Base-by-base conservation (phyloP, 2,113 vertebrate species). In the Nycticryphes semicollaris region DNA sequence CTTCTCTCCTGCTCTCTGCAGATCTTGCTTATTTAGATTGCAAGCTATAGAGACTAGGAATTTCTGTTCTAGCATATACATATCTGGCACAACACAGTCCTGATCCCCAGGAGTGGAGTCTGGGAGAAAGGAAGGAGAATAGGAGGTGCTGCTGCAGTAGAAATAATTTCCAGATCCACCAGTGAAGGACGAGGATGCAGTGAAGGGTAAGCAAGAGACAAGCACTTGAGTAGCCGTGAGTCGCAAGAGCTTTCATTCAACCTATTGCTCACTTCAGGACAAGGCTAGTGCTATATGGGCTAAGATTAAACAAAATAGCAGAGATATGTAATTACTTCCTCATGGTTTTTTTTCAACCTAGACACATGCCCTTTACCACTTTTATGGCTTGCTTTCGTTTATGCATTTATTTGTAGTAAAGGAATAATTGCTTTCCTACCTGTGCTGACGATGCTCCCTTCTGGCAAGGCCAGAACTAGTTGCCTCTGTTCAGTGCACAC, bases 271-370 rank as follows among this genome's bases (percentile, higher is more conserved):
- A n/a, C 37, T 54, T 48, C 92, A 92, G 63, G 62, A 76, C 30
- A 80, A 69, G 60, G 53, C 31, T 94, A 96, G 64, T 56, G 16
- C 43, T 28, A 2, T 56, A 51, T 28, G 79, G 84, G 51, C 94
- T 84, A 90, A 95, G 56, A 91, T 93, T 33, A 96, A 97, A 91
- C 73, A 92, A 93, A 91, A 91, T 43, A 95, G 47, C 53, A 95
- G 84, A 95, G 47, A 68, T 47, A 51, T 90, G 66, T 91, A 93
- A 91, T 96, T 97, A 84, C 47, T 95, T 97, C 68, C 88, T 86
- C 47, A 68, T 89, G 84, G 12, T 15, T 9, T 22, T 95, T 79
- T 43, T 48, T 48, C 73, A 94, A 37, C 37, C 27, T 28, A 93
- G 63, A 72, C 74, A 84, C 57, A 90, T 94, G 54, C 24, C 37